Evolutionary conservation across 2,113 vertebrate species (phyloP).

Genomic region (Neolamprologus kungweensis): DNA sequence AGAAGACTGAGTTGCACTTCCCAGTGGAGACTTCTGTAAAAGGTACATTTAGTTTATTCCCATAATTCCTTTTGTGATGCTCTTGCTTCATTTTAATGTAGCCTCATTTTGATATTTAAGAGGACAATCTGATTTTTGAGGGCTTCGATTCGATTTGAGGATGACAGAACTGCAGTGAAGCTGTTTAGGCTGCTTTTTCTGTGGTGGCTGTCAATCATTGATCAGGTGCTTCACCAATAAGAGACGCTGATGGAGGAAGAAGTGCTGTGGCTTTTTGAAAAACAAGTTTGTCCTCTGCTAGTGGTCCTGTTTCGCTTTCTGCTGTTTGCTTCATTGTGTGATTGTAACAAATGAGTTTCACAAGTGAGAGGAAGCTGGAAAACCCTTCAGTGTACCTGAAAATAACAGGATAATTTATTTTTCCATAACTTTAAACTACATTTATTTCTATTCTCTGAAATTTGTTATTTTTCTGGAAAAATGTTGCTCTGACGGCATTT

Average conservation of each 20-base stretch:
- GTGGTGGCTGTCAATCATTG: neutral
- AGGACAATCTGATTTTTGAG: neutral
- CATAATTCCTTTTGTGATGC: neutral
- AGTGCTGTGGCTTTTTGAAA: neutral
- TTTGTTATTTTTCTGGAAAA: neutral
- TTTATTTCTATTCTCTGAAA: neutral
- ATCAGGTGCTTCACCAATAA: neutral
- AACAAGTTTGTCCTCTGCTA: neutral
- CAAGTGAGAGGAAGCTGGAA: neutral
- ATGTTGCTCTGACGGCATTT: neutral
- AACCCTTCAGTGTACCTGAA: neutral
- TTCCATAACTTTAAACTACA: neutral
- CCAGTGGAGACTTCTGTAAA: conserved; percentile 17
- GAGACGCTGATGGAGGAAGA: neutral
- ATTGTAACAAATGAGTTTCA: neutral
- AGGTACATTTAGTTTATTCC: neutral
- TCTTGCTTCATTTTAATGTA: neutral
- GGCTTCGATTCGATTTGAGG: neutral
- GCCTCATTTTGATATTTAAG: neutral
- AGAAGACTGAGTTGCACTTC: neutral
- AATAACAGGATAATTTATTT: neutral
- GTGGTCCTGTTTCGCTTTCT: neutral
- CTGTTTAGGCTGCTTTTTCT: neutral
- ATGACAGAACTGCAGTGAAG: neutral
- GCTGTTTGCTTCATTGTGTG: neutral